Percentiles rank a stretch among this genome's conserved stretches.
phyloP scores from a whole-genome alignment of 1,140 invertebrate genomes.

The Drosophila lowei region DNA sequence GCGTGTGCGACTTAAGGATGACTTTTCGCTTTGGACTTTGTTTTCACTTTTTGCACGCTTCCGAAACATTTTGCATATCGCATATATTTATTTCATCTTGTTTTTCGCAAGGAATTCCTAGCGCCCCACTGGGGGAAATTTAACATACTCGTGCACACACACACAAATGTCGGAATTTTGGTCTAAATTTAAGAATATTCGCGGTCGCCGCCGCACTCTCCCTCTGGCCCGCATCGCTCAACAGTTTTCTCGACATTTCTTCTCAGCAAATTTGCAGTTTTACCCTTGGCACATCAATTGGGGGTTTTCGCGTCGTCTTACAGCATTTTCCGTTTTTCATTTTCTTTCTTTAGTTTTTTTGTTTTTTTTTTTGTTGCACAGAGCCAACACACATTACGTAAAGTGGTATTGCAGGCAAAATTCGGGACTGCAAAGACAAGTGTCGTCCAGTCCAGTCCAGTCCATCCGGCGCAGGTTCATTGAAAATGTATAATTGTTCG shows the following conservation, averaged over 20 bases:
- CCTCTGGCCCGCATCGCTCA: conserved; percentile 18
- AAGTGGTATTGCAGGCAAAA: conserved; percentile 4
- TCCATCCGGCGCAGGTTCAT: conserved; percentile 24
- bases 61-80: conserved; percentile 1
- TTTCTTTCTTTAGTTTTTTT: conserved; percentile 32
- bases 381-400: conserved; percentile 44
- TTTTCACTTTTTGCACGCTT: conserved; percentile 61
- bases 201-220: conserved; percentile 42
- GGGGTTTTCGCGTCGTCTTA: conserved; percentile 28
- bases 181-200: conserved; percentile 72
- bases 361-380: conserved; percentile 11
- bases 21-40: conserved; percentile 23
- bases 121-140: no score
- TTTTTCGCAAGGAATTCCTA: no score
- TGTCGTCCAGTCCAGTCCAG: conserved; percentile 8
- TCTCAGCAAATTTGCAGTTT: conserved; percentile 6
- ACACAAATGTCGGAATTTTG: conserved; percentile 2
- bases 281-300: conserved; percentile 24
- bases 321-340: conserved; percentile 27
- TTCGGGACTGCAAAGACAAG: neutral
- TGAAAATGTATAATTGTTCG: conserved; percentile 39
- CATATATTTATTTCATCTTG: no score
- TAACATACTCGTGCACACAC: no score
- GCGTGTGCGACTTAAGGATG: no score
- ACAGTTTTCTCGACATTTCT: conserved; percentile 54